A percentile compares a stretch with the other conserved stretches of the same genome.
Evolutionary conservation across 2,888 invertebrate genomes (phyloP).

Genomic region (Eristalinus aeneus): DNA sequence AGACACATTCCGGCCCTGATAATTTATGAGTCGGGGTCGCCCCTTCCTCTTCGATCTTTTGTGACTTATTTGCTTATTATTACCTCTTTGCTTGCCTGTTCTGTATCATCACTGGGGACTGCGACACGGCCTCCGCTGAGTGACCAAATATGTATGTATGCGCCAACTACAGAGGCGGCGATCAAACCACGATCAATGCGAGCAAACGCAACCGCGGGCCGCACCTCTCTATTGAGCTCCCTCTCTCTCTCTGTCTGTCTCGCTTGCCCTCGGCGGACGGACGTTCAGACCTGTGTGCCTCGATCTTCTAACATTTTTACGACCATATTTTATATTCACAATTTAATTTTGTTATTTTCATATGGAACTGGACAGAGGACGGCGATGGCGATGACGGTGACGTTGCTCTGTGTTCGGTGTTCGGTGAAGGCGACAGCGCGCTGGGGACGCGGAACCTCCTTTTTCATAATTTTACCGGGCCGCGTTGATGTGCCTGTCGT

Average conservation of each 20-base stretch:
- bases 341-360: slow-evolving; percentile 68
- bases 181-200: slow-evolving; percentile 67
- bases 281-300: background rate
- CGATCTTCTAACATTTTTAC: slow-evolving; percentile 57
- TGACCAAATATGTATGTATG: slow-evolving; percentile 44
- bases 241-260: background rate
- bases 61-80: slow-evolving; percentile 71
- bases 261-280: background rate
- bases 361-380: background rate
- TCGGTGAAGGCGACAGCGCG: background rate
- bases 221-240: background rate
- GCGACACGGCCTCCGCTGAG: slow-evolving; percentile 38
- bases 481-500: slow-evolving; percentile 43
- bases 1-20: slow-evolving; percentile 71
- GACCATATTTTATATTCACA: slow-evolving; percentile 71
- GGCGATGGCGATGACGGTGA: background rate
- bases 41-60: slow-evolving; percentile 40
- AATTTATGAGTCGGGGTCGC: slow-evolving; percentile 51
- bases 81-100: slow-evolving; percentile 40
- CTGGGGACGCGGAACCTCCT: slow-evolving; percentile 38
- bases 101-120: slow-evolving; percentile 48
- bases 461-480: slow-evolving; percentile 65
- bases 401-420: background rate
- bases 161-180: slow-evolving; percentile 36
- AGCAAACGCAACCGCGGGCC: slow-evolving; percentile 45